phyloP scores from a whole-genome alignment of 2,113 vertebrate genomes.

The Aepyceros melampus region DNA sequence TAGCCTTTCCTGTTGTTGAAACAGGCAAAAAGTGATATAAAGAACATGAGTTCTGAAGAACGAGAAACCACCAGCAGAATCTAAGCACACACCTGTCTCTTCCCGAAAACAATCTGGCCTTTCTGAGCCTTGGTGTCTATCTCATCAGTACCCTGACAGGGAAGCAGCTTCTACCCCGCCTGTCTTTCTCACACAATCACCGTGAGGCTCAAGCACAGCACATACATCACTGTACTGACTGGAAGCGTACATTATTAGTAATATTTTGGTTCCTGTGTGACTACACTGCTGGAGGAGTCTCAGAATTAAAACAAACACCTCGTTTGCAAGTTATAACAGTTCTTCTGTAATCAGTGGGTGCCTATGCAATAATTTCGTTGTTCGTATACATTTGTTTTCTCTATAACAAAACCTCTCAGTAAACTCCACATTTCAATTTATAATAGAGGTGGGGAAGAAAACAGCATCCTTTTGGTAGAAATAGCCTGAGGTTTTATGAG shows the following conservation, averaged over 20 bases:
- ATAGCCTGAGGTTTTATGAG: accelerated
- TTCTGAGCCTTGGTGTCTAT: not conserved
- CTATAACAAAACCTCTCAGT: not conserved
- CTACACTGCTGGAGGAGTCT: not conserved
- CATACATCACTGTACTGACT: accelerated
- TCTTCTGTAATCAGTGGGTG: not conserved
- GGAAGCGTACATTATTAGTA: accelerated
- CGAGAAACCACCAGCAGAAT: too few relatives aligned
- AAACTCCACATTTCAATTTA: not conserved
- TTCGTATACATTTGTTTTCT: not conserved
- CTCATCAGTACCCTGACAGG: accelerated
- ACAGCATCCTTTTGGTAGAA: accelerated
- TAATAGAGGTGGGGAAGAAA: not conserved
- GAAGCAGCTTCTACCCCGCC: accelerated
- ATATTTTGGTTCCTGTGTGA: not conserved
- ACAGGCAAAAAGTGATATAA: not conserved
- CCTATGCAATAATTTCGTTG: not conserved
- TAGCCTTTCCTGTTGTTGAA: not conserved
- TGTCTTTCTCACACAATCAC: accelerated
- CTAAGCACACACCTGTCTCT: accelerated
- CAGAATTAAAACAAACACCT: not conserved
- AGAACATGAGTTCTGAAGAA: not conserved
- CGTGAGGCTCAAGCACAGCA: accelerated
- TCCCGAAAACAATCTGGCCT: accelerated
- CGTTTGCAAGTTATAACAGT: not conserved